Conservation (phyloP, 2,888 invertebrate genomes). For the Griposia aprilina region DNA sequence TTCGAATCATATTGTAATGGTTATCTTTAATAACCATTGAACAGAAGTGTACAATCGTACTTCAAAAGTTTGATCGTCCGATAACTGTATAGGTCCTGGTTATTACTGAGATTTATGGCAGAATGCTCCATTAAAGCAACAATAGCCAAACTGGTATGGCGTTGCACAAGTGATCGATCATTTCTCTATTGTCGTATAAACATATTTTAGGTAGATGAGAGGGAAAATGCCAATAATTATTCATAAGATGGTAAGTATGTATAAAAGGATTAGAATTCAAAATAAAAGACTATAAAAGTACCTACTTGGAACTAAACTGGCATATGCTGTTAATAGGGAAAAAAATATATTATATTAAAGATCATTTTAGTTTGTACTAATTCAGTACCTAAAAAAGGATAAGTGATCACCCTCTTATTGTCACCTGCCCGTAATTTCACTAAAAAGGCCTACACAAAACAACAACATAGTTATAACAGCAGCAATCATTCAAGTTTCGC, state of each 20-base stretch:
- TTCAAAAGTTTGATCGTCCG: constrained; percentile 42
- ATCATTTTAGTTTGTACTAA: not conserved
- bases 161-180: constrained; percentile 8
- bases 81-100: constrained; percentile 48
- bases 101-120: constrained; percentile 48
- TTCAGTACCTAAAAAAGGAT: not conserved
- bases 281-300: not conserved
- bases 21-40: constrained; percentile 23
- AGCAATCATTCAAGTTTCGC: constrained; percentile 38
- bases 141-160: constrained; percentile 9
- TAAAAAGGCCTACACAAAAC: constrained; percentile 3
- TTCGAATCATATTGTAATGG: constrained; percentile 17
- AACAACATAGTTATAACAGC: constrained; percentile 50
- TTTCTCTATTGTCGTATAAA: constrained; percentile 8
- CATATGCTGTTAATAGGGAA: not conserved
- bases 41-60: constrained; percentile 36
- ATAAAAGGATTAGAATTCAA: not conserved
- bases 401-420: constrained; percentile 32
- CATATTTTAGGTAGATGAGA: constrained; percentile 9
- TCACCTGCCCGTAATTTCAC: constrained; percentile 59
- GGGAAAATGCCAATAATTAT: not conserved
- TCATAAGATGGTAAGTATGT: not conserved
- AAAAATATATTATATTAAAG: not conserved
- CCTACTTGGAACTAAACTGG: not conserved
- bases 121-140: constrained; percentile 25